phyloP scores from a whole-genome alignment of 2,113 vertebrate genomes.

The Austrofundulus limnaeus region DNA sequence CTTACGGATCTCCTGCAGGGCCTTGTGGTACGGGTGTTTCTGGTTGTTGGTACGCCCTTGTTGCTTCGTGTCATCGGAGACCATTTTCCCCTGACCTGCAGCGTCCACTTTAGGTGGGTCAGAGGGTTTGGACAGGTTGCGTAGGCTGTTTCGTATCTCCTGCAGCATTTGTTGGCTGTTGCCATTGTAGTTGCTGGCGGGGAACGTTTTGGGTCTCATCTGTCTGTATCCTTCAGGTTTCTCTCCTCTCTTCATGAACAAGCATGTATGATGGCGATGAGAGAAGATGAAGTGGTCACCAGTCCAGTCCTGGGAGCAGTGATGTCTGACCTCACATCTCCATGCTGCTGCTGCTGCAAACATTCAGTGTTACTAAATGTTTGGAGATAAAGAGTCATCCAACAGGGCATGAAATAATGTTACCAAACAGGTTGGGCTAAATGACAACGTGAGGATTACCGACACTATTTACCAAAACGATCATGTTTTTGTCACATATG shows the following conservation, averaged over 20 bases:
- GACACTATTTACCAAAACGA: not conserved
- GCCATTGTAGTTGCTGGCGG: slow-evolving; percentile 91
- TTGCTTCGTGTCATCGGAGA: slow-evolving; percentile 86
- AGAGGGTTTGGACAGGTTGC: slow-evolving; percentile 90
- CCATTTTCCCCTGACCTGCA: slow-evolving; percentile 77
- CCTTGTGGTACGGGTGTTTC: slow-evolving; percentile 90
- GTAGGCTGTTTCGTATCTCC: slow-evolving; percentile 95
- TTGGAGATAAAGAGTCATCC: slow-evolving; percentile 7
- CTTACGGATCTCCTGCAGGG: slow-evolving; percentile 92
- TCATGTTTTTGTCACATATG: not conserved
- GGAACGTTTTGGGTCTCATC: slow-evolving; percentile 99
- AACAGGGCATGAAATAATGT: slow-evolving; percentile 15
- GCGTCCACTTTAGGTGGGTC: slow-evolving; percentile 86
- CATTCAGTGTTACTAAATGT: not conserved
- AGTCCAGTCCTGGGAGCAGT: slow-evolving; percentile 14
- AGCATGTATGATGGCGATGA: slow-evolving; percentile 84
- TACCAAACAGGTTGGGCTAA: slow-evolving; percentile 42
- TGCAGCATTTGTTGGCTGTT: slow-evolving; percentile 97
- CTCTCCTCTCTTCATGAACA: slow-evolving; percentile 97
- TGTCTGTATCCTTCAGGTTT: slow-evolving; percentile 97
- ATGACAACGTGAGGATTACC: not conserved
- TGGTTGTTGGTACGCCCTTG: slow-evolving; percentile 84
- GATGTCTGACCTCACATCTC: slow-evolving; percentile 55
- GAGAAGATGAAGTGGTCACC: slow-evolving; percentile 72
- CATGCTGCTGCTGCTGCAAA: slow-evolving; percentile 39